Evolutionary conservation across 1,140 invertebrate species (phyloP).

Genomic region (Brachionus rotundiformis): DNA sequence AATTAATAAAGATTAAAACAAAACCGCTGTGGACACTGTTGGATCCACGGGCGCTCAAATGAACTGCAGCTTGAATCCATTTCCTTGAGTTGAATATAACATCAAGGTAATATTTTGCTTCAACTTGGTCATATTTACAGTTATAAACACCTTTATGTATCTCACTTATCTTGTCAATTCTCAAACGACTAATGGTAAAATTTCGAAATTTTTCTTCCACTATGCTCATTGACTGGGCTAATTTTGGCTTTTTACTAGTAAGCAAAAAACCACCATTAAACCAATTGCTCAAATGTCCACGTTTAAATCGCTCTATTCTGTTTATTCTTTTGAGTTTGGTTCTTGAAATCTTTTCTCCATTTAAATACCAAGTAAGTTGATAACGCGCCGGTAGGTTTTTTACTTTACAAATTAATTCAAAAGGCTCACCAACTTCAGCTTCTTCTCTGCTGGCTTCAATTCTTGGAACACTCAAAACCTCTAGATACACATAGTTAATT

Average conservation of each 20-base stretch:
- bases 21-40: not conserved
- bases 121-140: constrained; percentile 25
- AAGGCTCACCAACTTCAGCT: not conserved
- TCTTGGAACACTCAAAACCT: constrained; percentile 8
- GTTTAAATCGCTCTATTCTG: not conserved
- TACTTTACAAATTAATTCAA: constrained; percentile 23
- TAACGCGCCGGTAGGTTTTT: not conserved
- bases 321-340: not conserved
- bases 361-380: constrained; percentile 9
- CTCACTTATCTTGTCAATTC: constrained; percentile 20
- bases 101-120: constrained; percentile 11
- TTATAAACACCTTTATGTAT: constrained; percentile 24
- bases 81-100: not conserved
- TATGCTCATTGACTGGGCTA: not conserved
- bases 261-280: not conserved
- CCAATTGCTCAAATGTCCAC: not conserved
- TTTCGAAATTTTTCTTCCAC: constrained; percentile 24
- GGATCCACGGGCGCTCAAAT: not conserved
- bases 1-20: not conserved
- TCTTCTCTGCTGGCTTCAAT: not conserved
- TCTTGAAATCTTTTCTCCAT: not conserved
- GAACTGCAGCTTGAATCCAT: not conserved
- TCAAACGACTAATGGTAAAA: not conserved
- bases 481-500: constrained; percentile 42
- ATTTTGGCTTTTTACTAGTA: not conserved